Percentiles rank a stretch among this genome's conserved stretches.
Conservation (phyloP, 2,797 vertebrate species). For the Protosalanx chinensis region DNA sequence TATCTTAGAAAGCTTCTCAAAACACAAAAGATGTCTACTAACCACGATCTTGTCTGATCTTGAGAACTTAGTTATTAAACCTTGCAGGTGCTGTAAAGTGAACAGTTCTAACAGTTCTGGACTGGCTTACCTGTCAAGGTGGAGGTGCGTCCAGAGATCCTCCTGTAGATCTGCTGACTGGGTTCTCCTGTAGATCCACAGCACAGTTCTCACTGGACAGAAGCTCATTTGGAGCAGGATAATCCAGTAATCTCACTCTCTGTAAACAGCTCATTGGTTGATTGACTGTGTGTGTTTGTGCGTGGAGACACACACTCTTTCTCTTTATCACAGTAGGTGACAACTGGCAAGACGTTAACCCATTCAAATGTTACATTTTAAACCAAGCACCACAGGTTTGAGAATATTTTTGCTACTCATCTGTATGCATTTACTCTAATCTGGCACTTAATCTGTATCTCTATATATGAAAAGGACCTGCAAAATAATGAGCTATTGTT, state of each 20-base stretch:
- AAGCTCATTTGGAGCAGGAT: constrained; percentile 66
- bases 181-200: constrained; percentile 29
- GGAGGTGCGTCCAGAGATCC: constrained; percentile 2
- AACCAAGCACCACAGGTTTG: not conserved
- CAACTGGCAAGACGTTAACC: not conserved
- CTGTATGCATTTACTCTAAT: not conserved
- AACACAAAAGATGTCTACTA: too few species aligned
- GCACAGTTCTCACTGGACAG: constrained; percentile 54
- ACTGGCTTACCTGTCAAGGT: constrained; percentile 31
- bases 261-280: constrained; percentile 61
- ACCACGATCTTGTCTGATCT: too few species aligned
- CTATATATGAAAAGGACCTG: not conserved
- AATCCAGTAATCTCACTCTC: constrained; percentile 72
- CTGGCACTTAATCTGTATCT: not conserved
- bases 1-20: too few species aligned
- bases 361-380: not conserved
- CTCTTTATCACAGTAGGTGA: not conserved
- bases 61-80: not conserved
- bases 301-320: not conserved
- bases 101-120: not conserved
- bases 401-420: not conserved
- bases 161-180: constrained; percentile 56
- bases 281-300: constrained; percentile 22
- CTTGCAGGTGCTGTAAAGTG: not conserved
- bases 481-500: too few species aligned